Percentiles rank a stretch among this genome's conserved stretches.
Conservation (phyloP, 2,113 vertebrate genomes). For the Carassius gibelio region DNA sequence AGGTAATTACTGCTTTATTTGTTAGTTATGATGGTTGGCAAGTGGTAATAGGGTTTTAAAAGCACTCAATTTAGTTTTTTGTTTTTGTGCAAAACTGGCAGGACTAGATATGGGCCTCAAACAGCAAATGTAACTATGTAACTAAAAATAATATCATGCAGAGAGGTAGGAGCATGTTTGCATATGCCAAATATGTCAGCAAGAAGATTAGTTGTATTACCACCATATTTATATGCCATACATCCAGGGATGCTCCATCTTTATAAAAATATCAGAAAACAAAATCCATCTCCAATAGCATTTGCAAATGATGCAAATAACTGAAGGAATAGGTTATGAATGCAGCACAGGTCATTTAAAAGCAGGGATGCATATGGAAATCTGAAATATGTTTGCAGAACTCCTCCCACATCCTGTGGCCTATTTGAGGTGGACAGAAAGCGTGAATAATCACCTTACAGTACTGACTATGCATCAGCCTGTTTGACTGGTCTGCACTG, state of each 20-base stretch:
- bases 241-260: neutral
- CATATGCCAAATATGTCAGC: constrained; percentile 9
- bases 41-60: neutral
- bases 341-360: neutral
- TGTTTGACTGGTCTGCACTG: constrained; percentile 12
- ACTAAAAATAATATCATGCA: neutral
- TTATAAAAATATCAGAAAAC: neutral
- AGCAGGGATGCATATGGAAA: neutral
- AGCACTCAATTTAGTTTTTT: neutral
- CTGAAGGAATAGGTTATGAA: neutral
- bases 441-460: neutral
- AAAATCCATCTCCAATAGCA: neutral
- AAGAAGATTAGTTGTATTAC: neutral
- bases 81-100: neutral
- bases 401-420: constrained; percentile 14
- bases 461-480: constrained; percentile 6
- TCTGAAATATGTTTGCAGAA: constrained; percentile 9
- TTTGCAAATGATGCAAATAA: neutral
- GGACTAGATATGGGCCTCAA: neutral
- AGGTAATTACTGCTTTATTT: neutral
- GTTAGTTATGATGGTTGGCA: neutral
- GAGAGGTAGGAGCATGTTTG: neutral
- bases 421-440: constrained; percentile 23
- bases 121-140: neutral
- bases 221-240: neutral